A percentile compares a stretch with the other conserved stretches of the same genome.
phyloP scores from a whole-genome alignment of 2,888 invertebrate genomes.

The Cheilosia vernalis region DNA sequence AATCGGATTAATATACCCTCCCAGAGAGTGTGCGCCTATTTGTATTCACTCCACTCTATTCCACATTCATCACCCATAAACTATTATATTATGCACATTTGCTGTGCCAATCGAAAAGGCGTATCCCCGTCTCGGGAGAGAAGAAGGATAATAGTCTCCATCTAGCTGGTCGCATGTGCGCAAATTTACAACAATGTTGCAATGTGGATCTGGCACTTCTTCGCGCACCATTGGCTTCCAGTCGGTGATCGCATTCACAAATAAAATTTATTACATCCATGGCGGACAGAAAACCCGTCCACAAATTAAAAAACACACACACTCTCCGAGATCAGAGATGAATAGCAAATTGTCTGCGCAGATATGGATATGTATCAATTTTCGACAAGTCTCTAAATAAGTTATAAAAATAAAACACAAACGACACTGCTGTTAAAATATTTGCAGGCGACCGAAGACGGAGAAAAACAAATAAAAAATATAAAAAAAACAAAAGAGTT shows the following conservation, averaged over 20 bases:
- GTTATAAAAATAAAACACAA: conserved; percentile 38
- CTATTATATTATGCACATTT: conserved; percentile 51
- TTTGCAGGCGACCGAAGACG: conserved; percentile 3
- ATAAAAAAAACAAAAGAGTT: conserved; percentile 67
- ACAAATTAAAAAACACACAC: not conserved
- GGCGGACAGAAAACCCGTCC: not conserved
- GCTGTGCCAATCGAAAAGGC: conserved; percentile 42
- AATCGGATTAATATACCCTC: conserved; percentile 8
- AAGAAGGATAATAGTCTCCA: conserved; percentile 27
- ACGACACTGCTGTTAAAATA: conserved; percentile 1
- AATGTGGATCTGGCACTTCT: conserved; percentile 9
- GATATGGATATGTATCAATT: conserved; percentile 55
- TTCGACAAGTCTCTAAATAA: conserved; percentile 53
- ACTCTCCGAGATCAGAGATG: not conserved
- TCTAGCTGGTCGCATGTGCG: conserved; percentile 43
- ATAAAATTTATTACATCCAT: conserved; percentile 39
- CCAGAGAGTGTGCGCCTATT: not conserved
- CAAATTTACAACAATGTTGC: conserved; percentile 64
- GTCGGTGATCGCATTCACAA: conserved; percentile 13
- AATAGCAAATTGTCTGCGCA: conserved; percentile 31
- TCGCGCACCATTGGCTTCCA: conserved; percentile 5
- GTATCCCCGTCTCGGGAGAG: conserved; percentile 7
- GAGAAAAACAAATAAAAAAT: conserved; percentile 4
- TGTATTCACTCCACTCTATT: conserved; percentile 16
- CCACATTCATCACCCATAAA: conserved; percentile 68